Evolutionary conservation across 2,797 vertebrate species (phyloP), one percentile per base, ranked within the genome.

Genomic region (Clarias pachynema): DNA sequence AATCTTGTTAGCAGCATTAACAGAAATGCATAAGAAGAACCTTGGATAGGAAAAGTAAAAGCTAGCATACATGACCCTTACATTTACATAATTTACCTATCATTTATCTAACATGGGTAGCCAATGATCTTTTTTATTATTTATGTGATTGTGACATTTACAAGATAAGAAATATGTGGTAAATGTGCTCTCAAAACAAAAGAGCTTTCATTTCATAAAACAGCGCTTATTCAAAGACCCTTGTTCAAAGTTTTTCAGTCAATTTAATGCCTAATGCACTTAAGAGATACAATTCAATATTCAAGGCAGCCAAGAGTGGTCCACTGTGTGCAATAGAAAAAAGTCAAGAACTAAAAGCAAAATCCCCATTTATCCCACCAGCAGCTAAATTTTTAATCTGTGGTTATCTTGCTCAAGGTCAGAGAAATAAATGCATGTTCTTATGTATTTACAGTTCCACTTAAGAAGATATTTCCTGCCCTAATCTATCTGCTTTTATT

Each of bases 361-460:
- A 88, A 81, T 81, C 83, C 78, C 83, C 88, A 85, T 83, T 83
- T 88, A 87, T 84, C 87, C 88, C 82, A 86, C 84, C 82, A 90
- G 86, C 83, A 84, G 84, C 88, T 91, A 89, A 91, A 91, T 91
- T 89, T 91, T 91, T 91, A 91, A 91, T 91, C 89, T 90, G 91
- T 87, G 91, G 91, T 90, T 89, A 87, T 90, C 86, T 87, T 87
- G 84, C 88, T 84, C 85, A 88, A 88, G 90, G 90, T 88, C 88
- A 90, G 85, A 88, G 89, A 88, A 88, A 90, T 86, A 90, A 91
- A 89, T 90, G 91, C 87, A 92, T 87, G 87, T 95, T 95, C 89
- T 96, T 95, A 95, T 95, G 96, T 97, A 96, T 96, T 97, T 96
- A 97, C 96, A 94, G 95, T 95, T 96, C 95, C 95, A 95, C 96